A percentile compares a stretch with the other conserved stretches of the same genome.
Conservation (phyloP, 2,888 invertebrate genomes). For the Synanthedon myopaeformis region DNA sequence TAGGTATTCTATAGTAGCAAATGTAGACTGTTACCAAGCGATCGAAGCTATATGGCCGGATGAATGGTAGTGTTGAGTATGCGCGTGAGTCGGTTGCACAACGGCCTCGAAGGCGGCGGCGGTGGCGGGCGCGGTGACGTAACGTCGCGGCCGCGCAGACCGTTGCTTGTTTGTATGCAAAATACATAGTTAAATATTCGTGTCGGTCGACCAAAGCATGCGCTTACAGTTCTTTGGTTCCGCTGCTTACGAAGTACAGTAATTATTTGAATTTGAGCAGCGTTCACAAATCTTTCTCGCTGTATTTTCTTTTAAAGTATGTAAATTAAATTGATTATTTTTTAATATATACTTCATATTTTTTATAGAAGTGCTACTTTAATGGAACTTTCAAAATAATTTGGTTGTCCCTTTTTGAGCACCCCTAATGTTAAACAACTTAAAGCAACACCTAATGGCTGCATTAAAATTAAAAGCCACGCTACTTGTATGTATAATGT, state of each 20-base stretch:
- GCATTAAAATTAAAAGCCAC: background rate
- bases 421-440: too few species aligned
- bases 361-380: too few species aligned
- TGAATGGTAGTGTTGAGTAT: slow-evolving; percentile 38
- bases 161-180: slow-evolving; percentile 61
- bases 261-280: background rate
- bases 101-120: slow-evolving; percentile 4
- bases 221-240: slow-evolving; percentile 42
- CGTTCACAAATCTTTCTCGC: too few species aligned
- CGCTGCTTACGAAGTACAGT: slow-evolving; percentile 10
- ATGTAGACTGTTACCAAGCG: slow-evolving; percentile 11
- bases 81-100: slow-evolving; percentile 43
- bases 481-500: background rate
- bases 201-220: slow-evolving; percentile 29
- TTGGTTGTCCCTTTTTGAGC: too few species aligned
- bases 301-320: too few species aligned
- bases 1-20: background rate
- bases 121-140: slow-evolving; percentile 46
- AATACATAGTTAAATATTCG: slow-evolving; percentile 46
- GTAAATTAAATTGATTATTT: too few species aligned
- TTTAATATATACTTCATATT: too few species aligned
- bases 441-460: background rate
- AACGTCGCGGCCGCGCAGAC: slow-evolving; percentile 42
- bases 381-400: too few species aligned
- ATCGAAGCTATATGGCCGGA: slow-evolving; percentile 33